Percentiles rank a stretch among this genome's conserved stretches.
Conservation (phyloP, 2,113 vertebrate genomes). For the Epinephelus fuscoguttatus region DNA sequence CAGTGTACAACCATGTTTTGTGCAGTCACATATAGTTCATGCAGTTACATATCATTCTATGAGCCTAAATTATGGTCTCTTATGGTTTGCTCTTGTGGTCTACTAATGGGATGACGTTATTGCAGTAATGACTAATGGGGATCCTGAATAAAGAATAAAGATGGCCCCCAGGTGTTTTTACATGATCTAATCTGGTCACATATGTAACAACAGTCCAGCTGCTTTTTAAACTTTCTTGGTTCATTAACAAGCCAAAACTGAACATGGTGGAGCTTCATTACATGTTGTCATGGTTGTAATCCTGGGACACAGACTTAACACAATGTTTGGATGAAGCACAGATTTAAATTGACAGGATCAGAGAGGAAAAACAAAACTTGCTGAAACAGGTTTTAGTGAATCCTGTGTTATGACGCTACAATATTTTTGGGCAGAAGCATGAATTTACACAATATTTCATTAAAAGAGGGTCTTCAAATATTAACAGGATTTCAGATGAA, state of each 20-base stretch:
- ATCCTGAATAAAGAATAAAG: too few relatives aligned
- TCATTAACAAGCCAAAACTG: neutral
- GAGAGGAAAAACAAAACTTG: neutral
- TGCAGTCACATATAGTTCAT: too few relatives aligned
- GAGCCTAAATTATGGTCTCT: too few relatives aligned
- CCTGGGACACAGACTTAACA: neutral
- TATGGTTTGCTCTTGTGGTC: too few relatives aligned
- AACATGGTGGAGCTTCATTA: neutral
- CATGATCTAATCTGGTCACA: too few relatives aligned
- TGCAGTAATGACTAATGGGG: too few relatives aligned
- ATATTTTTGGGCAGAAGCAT: slow-evolving; percentile 10
- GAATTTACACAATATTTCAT: slow-evolving; percentile 23
- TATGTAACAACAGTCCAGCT: neutral
- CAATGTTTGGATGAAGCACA: slow-evolving; percentile 17
- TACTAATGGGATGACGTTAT: too few relatives aligned
- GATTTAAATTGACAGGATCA: slow-evolving; percentile 12
- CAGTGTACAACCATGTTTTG: too few relatives aligned
- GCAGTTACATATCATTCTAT: too few relatives aligned
- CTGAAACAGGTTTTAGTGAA: slow-evolving; percentile 11
- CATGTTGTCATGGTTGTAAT: slow-evolving; percentile 10
- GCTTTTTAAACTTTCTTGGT: neutral
- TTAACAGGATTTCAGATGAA: slow-evolving; percentile 48
- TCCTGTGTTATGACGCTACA: slow-evolving; percentile 9
- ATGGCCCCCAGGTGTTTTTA: too few relatives aligned
- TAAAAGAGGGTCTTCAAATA: slow-evolving; percentile 38